phyloP scores from a whole-genome alignment of 2,888 invertebrate species.

The Dryobotodes eremita region DNA sequence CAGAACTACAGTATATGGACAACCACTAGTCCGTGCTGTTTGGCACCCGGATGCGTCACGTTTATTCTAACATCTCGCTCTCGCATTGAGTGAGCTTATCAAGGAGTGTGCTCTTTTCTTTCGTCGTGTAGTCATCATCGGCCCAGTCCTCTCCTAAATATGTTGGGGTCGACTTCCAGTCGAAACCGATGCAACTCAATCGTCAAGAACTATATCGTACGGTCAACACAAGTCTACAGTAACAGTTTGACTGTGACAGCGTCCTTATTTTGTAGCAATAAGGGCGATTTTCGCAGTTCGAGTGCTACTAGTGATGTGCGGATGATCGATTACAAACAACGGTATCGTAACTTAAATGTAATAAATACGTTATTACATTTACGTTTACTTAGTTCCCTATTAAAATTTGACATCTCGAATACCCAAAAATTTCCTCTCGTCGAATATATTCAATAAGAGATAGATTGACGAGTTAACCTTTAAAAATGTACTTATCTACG shows the following conservation, averaged over 20 bases:
- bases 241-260: neutral
- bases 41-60: slow-evolving; percentile 53
- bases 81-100: slow-evolving; percentile 36
- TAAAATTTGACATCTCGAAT: neutral
- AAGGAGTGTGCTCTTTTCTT: slow-evolving; percentile 38
- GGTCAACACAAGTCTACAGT: too few relatives aligned
- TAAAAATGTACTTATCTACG: neutral
- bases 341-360: neutral
- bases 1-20: slow-evolving; percentile 99
- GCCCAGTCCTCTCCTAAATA: neutral
- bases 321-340: neutral
- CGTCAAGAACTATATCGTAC: neutral
- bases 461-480: neutral
- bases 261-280: slow-evolving; percentile 6
- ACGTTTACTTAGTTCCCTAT: neutral
- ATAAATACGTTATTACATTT: neutral
- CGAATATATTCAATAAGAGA: too few relatives aligned
- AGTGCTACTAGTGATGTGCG: neutral
- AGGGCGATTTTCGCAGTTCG: neutral
- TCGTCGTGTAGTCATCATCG: neutral
- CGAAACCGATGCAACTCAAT: neutral
- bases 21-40: slow-evolving; percentile 91
- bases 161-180: neutral
- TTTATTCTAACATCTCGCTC: slow-evolving; percentile 56
- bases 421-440: neutral